Evolutionary conservation across 2,113 vertebrate genomes (phyloP).

Genomic region (Atlantisia rogersi): DNA sequence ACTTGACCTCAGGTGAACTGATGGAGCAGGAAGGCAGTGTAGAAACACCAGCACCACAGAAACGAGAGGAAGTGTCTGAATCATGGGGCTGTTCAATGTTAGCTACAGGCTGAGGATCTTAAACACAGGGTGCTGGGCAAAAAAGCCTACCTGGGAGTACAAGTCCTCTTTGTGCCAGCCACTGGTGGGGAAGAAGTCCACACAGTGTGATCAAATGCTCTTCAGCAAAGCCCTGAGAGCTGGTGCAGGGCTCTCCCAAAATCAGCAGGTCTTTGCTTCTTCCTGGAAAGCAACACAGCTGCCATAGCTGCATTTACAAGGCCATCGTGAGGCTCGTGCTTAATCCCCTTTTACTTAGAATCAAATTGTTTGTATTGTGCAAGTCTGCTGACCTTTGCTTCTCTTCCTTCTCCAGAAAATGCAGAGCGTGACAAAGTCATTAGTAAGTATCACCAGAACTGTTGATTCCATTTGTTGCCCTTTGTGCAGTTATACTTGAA

Average conservation of each 20-base stretch:
- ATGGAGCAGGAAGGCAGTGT: accelerated
- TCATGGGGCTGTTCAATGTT: not conserved
- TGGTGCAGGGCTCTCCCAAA: not conserved
- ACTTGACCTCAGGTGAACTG: accelerated
- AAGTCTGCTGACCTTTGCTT: not conserved
- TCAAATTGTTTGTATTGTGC: not conserved
- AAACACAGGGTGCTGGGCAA: not conserved
- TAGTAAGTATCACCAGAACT: conserved; percentile 70
- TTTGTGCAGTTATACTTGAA: not conserved
- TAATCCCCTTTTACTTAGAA: not conserved
- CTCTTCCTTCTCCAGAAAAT: conserved; percentile 68
- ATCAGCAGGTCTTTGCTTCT: not conserved
- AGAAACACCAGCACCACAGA: not conserved
- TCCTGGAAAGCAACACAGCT: not conserved
- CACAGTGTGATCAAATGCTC: not conserved
- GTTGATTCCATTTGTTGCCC: not conserved
- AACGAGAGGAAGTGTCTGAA: not conserved
- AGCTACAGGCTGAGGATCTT: not conserved
- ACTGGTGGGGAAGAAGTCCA: not conserved
- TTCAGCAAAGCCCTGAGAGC: not conserved
- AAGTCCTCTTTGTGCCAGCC: not conserved
- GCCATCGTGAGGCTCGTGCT: not conserved
- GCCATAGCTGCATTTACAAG: not conserved
- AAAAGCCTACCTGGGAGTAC: accelerated
- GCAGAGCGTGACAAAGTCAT: conserved; percentile 55